These are phyloP conservation scores for Dyspetes luteomarginatus DNA, from an alignment of 2,888 invertebrate species.

Conservation along the genomic window DNA sequence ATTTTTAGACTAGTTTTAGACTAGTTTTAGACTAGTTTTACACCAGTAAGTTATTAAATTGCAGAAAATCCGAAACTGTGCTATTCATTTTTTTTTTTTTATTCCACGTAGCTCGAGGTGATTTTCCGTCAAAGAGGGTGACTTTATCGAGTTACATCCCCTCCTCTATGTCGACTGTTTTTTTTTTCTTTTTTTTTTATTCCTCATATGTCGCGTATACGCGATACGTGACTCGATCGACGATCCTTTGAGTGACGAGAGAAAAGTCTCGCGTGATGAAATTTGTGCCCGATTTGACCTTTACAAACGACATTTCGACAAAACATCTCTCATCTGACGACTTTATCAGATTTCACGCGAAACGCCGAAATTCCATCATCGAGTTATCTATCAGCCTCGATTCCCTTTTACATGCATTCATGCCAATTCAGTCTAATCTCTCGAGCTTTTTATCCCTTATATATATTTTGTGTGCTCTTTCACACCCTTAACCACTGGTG, in stretches of 20 bases:
- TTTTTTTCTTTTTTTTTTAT: background rate
- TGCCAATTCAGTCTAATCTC: background rate
- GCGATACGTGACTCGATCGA: too few species aligned
- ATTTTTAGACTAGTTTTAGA: too few species aligned
- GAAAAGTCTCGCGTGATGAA: background rate
- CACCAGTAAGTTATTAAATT: background rate
- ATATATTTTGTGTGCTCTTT: too few species aligned
- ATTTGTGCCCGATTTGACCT: background rate
- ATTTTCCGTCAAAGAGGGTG: too few species aligned
- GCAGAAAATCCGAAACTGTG: background rate
- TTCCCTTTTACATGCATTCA: constrained; percentile 21
- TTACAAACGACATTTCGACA: constrained; percentile 46
- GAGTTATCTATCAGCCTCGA: constrained; percentile 62
- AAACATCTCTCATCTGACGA: constrained; percentile 69
- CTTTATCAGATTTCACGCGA: constrained; percentile 69
- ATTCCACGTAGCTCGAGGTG: background rate
- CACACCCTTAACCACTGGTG: too few species aligned
- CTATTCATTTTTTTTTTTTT: background rate
- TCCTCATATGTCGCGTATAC: background rate
- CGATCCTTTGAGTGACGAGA: background rate
- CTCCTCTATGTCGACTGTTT: background rate
- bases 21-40: too few species aligned
- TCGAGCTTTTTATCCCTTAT: background rate
- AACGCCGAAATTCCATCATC: constrained; percentile 60
- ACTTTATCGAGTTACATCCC: background rate